Base-by-base conservation (phyloP, 1,140 invertebrate species). In the Druon quercuslanigerum region DNA sequence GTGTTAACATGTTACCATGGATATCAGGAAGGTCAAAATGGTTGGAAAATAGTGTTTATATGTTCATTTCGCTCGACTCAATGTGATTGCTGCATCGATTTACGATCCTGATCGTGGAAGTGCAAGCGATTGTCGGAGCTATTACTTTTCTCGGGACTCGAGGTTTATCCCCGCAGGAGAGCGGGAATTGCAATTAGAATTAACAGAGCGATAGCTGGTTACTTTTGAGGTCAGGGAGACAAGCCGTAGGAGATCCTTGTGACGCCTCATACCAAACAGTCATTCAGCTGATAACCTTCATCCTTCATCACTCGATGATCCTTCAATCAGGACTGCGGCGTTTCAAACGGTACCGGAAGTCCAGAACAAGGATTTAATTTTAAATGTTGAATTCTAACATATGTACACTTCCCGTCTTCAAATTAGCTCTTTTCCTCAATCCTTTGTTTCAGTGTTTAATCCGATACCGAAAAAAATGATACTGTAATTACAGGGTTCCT, bases 171-270 rank as follows among this genome's bases (percentile, higher is more conserved):
- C 73, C 71, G 73, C 72, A 73, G 74, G 75, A 81, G 78, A 83
- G 75, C 78, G 77, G 76, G 82, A 75, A 79, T 81, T 60, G 79
- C 71, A 79, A 83, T 83, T 60, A 66, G 66, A 83, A 87, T 86
- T 85, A 84, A 73, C 81, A 76, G 80, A 79, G 57, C 76, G 84
- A 85, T 79, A 85, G 81, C 82, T 80, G 74, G 81, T 74, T 82
- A 84, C 82, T 89, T 89, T 90, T 89, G 88, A 90, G 89, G 88
- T 89, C 88, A 90, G 82, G 88, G 88, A 81, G 72, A 88, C 77
- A 40, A 54, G 78, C 83, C 83, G 80, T 78, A 78, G 78, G 82
- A 78, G 83, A 88, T 87, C 88, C 84, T 89, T 88, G 87, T 79
- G 6, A 83, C 82, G 83, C 74, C 71, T 46, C 72, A 80, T 82